Evolutionary conservation across 2,113 vertebrate species (phyloP).

Genomic region (Sardina pilchardus): DNA sequence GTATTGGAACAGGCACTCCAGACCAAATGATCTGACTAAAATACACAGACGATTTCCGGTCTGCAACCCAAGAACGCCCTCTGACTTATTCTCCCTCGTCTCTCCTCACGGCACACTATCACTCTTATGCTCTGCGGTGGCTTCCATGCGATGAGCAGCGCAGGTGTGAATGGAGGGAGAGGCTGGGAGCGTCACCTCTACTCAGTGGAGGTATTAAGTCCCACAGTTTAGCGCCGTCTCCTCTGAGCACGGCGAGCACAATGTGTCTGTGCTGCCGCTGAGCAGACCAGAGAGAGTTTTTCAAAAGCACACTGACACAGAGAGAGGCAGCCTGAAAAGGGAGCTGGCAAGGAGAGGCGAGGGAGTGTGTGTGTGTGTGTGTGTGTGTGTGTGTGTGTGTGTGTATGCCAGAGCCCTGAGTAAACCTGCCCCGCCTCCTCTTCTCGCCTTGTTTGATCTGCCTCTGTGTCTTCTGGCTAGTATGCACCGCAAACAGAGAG

Average conservation of each 20-base stretch:
- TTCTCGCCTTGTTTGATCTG: conserved; percentile 31
- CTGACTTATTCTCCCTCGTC: no score
- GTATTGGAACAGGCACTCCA: no score
- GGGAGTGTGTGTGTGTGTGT: neutral
- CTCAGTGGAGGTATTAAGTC: neutral
- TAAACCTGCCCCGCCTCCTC: conserved; percentile 13
- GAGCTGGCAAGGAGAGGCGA: neutral
- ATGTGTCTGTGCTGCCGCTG: neutral
- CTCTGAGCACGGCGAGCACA: neutral
- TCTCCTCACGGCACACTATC: no score
- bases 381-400: neutral
- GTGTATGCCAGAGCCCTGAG: neutral
- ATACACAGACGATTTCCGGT: no score
- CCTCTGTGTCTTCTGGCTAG: conserved; percentile 44
- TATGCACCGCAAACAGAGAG: conserved; percentile 17
- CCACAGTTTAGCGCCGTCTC: neutral
- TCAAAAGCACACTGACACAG: neutral
- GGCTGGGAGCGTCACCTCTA: neutral
- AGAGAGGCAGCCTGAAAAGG: neutral
- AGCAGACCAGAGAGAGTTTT: neutral
- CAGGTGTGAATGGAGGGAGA: no score
- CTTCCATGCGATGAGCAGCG: no score
- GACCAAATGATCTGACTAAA: no score
- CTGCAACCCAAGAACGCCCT: no score
- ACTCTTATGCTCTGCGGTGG: no score